Conservation (phyloP, 2,113 vertebrate genomes). For the Brienomyrus brachyistius region DNA sequence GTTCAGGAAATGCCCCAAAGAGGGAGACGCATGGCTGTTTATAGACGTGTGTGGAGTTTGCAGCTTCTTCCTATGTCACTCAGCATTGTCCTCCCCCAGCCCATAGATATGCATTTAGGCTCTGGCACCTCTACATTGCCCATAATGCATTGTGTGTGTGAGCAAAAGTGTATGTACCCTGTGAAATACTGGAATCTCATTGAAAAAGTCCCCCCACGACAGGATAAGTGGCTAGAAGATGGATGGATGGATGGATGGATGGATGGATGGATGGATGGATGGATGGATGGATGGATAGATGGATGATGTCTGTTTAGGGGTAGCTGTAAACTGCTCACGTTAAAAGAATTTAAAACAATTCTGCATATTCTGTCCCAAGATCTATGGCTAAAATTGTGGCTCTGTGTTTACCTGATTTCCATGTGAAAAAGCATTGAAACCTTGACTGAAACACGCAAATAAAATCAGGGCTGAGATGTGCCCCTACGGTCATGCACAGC, state of each 20-base stretch:
- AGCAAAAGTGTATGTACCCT: neutral
- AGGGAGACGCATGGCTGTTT: neutral
- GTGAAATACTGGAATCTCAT: neutral
- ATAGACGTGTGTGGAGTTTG: neutral
- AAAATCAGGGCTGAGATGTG: neutral
- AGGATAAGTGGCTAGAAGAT: neutral
- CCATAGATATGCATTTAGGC: neutral
- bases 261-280: neutral
- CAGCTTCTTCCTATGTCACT: neutral
- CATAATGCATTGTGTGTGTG: neutral
- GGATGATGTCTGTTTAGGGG: neutral
- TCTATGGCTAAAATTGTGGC: neutral
- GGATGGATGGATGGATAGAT: neutral
- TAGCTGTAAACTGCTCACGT: neutral
- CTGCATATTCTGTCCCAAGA: neutral
- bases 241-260: neutral
- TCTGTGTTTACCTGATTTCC: neutral
- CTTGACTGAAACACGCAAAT: neutral
- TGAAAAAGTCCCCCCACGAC: neutral
- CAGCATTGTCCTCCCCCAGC: neutral
- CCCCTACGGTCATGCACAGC: neutral
- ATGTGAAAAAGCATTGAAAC: neutral
- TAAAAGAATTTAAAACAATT: neutral
- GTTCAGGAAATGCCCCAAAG: neutral
- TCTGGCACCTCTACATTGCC: neutral